Conservation (phyloP, 2,113 vertebrate species). For the Cathartes aura region DNA sequence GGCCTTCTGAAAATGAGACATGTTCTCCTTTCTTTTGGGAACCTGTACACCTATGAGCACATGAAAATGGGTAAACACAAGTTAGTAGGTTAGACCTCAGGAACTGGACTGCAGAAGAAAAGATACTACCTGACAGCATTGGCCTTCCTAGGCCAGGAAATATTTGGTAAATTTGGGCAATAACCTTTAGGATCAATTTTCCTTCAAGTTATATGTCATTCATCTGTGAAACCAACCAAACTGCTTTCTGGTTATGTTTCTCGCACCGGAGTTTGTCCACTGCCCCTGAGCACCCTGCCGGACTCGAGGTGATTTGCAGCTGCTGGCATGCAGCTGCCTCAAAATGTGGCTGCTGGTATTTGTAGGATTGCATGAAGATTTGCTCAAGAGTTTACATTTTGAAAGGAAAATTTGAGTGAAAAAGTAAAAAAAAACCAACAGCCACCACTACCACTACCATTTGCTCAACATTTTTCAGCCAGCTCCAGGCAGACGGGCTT, state of each 20-base stretch:
- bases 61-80: background rate
- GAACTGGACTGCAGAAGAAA: background rate
- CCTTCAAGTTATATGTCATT: background rate
- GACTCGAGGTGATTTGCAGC: background rate
- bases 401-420: background rate
- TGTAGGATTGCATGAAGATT: background rate
- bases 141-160: background rate
- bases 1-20: background rate
- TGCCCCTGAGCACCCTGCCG: background rate
- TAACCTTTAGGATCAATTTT: background rate
- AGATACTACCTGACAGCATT: background rate
- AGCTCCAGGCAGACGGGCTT: background rate
- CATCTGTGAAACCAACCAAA: background rate
- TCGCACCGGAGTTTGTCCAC: background rate
- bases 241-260: background rate
- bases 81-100: background rate
- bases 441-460: background rate
- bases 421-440: background rate
- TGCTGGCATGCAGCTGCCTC: background rate
- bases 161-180: background rate
- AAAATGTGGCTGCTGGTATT: background rate
- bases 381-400: background rate
- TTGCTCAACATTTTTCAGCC: background rate
- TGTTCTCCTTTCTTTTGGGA: background rate
- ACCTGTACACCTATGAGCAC: no score